Percentiles rank a stretch among this genome's conserved stretches.
phyloP scores from a whole-genome alignment of 2,888 invertebrate genomes.

The Lapara coniferarum region DNA sequence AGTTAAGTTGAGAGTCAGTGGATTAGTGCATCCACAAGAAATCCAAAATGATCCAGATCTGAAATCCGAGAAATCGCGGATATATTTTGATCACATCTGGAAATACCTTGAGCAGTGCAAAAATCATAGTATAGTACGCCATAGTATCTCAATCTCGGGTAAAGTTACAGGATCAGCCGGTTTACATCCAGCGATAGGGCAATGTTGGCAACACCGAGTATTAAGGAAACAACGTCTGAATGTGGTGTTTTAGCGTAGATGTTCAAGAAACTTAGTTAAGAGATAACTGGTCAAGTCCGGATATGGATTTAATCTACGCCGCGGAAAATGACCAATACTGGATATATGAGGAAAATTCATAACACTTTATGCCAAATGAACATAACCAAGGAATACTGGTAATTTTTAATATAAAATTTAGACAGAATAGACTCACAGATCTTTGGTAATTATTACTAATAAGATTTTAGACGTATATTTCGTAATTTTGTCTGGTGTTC shows the following conservation, averaged over 20 bases:
- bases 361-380: not conserved
- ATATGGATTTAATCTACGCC: not conserved
- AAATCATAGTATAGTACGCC: too few species aligned
- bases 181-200: too few species aligned
- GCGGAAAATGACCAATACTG: not conserved
- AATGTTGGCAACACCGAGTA: too few species aligned
- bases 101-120: too few species aligned
- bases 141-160: too few species aligned
- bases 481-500: not conserved
- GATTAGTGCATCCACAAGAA: not conserved
- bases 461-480: conserved; percentile 9
- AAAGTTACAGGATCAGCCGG: too few species aligned
- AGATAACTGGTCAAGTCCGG: not conserved
- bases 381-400: not conserved
- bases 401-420: conserved; percentile 23
- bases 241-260: too few species aligned
- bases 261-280: not conserved
- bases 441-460: conserved; percentile 39
- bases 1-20: too few species aligned
- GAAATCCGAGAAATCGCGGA: too few species aligned
- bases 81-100: too few species aligned
- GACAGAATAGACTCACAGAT: conserved; percentile 33
- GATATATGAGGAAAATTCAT: not conserved
- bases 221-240: too few species aligned
- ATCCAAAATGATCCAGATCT: too few species aligned